These are phyloP conservation scores for Myiothlypis coronata DNA, from an alignment of 2,797 vertebrate genomes.

Conservation along the genomic window DNA sequence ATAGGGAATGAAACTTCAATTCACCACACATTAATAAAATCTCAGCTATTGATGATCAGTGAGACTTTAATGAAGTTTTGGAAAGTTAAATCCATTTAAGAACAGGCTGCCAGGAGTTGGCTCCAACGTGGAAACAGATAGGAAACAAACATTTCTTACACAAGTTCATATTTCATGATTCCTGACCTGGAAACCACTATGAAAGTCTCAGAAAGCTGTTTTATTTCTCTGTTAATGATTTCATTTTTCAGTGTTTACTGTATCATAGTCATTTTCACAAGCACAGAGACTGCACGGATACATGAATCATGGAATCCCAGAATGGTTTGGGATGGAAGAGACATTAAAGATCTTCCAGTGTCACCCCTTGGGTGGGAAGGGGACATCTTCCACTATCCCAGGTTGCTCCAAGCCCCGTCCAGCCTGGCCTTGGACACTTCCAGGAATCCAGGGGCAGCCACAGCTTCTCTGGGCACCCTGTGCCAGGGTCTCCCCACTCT, in stretches of 20 bases:
- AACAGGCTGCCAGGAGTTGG: not conserved
- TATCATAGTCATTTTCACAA: not conserved
- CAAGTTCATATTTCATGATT: accelerated
- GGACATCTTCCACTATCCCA: accelerated
- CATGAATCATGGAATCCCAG: accelerated
- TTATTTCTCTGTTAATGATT: not conserved
- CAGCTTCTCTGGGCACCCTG: not conserved
- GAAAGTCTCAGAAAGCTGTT: not conserved
- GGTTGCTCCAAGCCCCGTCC: accelerated
- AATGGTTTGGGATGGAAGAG: not conserved
- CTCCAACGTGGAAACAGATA: not conserved
- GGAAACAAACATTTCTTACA: not conserved
- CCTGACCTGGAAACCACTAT: not conserved
- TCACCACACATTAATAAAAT: not conserved
- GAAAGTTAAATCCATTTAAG: not conserved
- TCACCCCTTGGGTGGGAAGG: too few relatives aligned
- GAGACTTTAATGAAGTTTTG: not conserved
- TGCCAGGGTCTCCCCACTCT: accelerated
- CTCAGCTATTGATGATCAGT: not conserved
- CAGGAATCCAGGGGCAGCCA: not conserved
- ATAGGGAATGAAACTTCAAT: not conserved
- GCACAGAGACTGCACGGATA: not conserved
- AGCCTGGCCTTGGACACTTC: accelerated
- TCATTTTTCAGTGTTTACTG: not conserved
- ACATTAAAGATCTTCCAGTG: accelerated